phyloP scores from a whole-genome alignment of 2,797 vertebrate genomes.

The Enteromius thamalakanensis region DNA sequence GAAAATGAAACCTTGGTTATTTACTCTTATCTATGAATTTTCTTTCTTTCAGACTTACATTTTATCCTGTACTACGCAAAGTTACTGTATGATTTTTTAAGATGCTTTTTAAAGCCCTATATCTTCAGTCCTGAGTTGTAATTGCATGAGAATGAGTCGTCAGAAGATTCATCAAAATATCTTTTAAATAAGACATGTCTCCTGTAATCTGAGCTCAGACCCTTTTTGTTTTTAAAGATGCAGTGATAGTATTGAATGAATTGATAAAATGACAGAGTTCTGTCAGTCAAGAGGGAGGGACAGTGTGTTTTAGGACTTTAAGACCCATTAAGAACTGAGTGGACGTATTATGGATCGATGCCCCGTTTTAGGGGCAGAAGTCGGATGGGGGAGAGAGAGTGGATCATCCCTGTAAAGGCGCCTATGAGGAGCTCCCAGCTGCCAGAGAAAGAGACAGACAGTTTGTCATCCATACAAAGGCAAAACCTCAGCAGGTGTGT shows the following conservation, averaged over 20 bases:
- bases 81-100: background rate
- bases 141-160: background rate
- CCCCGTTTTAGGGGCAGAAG: background rate
- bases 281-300: slow-evolving; percentile 23
- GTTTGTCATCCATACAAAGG: slow-evolving; percentile 10
- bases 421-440: slow-evolving; percentile 11
- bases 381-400: slow-evolving; percentile 2
- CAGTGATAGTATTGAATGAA: slow-evolving; percentile 9
- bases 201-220: background rate
- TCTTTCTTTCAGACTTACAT: background rate
- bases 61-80: background rate
- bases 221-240: slow-evolving; percentile 25
- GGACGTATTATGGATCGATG: slow-evolving; percentile 42
- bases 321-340: slow-evolving; percentile 35
- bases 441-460: slow-evolving; percentile 34
- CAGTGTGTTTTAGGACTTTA: slow-evolving; percentile 25
- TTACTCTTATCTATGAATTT: background rate
- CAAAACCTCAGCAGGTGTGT: slow-evolving; percentile 28
- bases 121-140: background rate
- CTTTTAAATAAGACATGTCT: background rate
- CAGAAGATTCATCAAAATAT: background rate
- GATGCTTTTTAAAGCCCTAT: background rate
- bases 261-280: slow-evolving; percentile 27
- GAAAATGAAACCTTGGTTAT: background rate
- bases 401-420: slow-evolving; percentile 24